phyloP scores from a whole-genome alignment of 2,113 vertebrate species.

The Talpa occidentalis region DNA sequence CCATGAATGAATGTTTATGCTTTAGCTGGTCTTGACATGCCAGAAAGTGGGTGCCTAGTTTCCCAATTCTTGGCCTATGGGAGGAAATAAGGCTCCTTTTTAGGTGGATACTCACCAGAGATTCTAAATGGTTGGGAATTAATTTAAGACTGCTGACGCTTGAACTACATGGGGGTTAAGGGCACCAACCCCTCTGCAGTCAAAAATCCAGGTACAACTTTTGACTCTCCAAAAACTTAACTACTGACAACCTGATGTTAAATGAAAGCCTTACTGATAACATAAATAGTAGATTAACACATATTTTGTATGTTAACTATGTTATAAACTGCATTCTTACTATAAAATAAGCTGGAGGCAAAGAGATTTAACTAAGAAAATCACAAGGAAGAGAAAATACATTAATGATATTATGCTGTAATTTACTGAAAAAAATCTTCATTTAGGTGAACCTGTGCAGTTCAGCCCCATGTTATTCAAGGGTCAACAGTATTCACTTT shows the following conservation, averaged over 20 bases:
- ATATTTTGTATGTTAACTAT: background rate
- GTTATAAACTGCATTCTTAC: background rate
- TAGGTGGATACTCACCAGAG: background rate
- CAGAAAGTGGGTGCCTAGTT: background rate
- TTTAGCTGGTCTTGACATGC: background rate
- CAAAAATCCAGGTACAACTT: background rate
- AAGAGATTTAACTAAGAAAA: background rate
- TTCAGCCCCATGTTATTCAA: no score
- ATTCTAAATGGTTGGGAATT: background rate
- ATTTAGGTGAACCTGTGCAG: no score
- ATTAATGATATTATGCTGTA: background rate
- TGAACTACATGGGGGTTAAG: background rate
- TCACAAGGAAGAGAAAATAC: background rate
- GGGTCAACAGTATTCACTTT: background rate
- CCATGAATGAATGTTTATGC: conserved; percentile 6
- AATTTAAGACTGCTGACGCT: background rate
- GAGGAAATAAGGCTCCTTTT: background rate
- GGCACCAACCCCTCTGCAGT: background rate
- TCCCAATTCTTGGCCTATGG: background rate
- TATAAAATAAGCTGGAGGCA: background rate
- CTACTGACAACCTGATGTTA: background rate
- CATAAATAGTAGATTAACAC: background rate
- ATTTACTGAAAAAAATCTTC: no score
- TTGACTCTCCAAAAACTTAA: background rate
- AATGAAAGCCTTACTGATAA: background rate